A percentile compares a stretch with the other conserved stretches of the same genome.
Conservation (phyloP, 2,888 invertebrate genomes). For the Drosophila meridiana region DNA sequence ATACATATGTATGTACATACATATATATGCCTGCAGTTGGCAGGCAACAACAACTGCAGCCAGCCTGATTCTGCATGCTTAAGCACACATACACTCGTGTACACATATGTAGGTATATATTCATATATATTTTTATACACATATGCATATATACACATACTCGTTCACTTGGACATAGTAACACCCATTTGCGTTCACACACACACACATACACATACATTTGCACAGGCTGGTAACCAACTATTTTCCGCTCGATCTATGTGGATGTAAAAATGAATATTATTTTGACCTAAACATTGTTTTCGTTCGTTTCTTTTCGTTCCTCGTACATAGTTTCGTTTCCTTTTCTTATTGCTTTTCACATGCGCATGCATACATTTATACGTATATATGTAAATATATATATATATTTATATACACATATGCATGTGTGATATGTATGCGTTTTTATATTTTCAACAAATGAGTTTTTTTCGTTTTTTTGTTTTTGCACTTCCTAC, state of each 20-base stretch:
- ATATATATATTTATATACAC: constrained; percentile 4
- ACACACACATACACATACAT: background rate
- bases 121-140: background rate
- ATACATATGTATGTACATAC: constrained; percentile 5
- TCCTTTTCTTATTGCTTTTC: constrained; percentile 23
- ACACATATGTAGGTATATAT: background rate
- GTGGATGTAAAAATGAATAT: constrained; percentile 8
- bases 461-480: constrained; percentile 35
- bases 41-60: constrained; percentile 54
- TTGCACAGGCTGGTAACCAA: constrained; percentile 7
- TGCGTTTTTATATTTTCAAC: constrained; percentile 24
- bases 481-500: constrained; percentile 51
- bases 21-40: constrained; percentile 36
- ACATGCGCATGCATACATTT: constrained; percentile 51
- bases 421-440: constrained; percentile 8
- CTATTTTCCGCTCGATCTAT: constrained; percentile 16
- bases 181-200: constrained; percentile 15
- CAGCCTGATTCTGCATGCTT: constrained; percentile 46
- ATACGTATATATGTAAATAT: background rate
- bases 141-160: background rate
- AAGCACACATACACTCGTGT: constrained; percentile 25
- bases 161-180: constrained; percentile 19
- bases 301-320: constrained; percentile 23
- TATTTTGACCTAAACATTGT: constrained; percentile 41
- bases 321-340: constrained; percentile 22